phyloP scores from a whole-genome alignment of 2,888 invertebrate genomes.

The Reticulitermes lucifugus region DNA sequence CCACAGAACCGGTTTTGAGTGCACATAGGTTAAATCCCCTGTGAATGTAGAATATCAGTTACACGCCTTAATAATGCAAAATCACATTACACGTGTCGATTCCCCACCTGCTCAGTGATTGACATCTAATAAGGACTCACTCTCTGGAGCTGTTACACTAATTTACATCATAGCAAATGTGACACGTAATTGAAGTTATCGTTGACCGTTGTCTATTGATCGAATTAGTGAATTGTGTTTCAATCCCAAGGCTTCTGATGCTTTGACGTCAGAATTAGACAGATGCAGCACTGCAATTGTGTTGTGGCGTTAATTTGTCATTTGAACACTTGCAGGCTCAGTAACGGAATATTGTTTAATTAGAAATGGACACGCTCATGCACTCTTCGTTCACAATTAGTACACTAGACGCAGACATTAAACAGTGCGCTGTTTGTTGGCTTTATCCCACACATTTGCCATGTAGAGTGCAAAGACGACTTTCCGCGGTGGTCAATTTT shows the following conservation, averaged over 20 bases:
- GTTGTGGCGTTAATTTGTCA: not conserved
- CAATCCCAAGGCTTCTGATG: not conserved
- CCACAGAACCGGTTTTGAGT: too few relatives aligned
- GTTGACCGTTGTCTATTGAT: not conserved
- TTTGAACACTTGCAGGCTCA: not conserved
- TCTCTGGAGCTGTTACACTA: slow-evolving; percentile 1
- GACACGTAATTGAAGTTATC: slow-evolving; percentile 12
- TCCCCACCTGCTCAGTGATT: not conserved
- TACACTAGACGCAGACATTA: too few relatives aligned
- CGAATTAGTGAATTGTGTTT: slow-evolving; percentile 2
- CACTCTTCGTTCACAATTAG: too few relatives aligned
- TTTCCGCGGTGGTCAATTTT: too few relatives aligned
- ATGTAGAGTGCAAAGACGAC: too few relatives aligned
- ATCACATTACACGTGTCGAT: not conserved
- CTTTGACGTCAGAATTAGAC: not conserved
- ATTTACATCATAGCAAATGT: slow-evolving; percentile 9
- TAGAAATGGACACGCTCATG: too few relatives aligned
- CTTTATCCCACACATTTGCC: too few relatives aligned
- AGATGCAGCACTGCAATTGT: not conserved
- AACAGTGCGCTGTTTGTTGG: too few relatives aligned
- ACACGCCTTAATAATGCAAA: not conserved
- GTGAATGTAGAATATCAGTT: not conserved
- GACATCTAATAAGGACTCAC: not conserved
- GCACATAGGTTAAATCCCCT: too few relatives aligned
- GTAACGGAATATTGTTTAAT: too few relatives aligned